Conservation (phyloP, 2,797 vertebrate species). For the Enteromius viviparus region DNA sequence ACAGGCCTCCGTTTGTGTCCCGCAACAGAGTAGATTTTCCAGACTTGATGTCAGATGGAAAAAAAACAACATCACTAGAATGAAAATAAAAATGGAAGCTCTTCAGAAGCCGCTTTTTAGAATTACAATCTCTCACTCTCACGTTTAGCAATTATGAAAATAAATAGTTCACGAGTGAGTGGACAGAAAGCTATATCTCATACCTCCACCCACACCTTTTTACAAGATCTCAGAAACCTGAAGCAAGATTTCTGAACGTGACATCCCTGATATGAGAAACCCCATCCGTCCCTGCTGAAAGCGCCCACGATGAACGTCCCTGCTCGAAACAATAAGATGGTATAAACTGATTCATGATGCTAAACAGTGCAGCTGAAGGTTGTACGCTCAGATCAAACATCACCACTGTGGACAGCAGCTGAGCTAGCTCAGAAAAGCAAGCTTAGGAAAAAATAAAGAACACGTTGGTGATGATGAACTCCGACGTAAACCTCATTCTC, state of each 20-base stretch:
- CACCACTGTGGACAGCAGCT: slow-evolving; percentile 30
- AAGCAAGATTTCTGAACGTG: slow-evolving; percentile 42
- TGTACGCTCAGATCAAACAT: not conserved
- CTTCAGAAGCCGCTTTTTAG: slow-evolving; percentile 44
- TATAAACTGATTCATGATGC: not conserved
- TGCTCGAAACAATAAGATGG: not conserved
- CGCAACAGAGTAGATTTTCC: slow-evolving; percentile 49
- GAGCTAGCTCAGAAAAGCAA: slow-evolving; percentile 38
- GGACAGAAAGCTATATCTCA: slow-evolving; percentile 46
- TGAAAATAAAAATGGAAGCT: slow-evolving; percentile 49
- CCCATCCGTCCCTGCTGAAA: not conserved
- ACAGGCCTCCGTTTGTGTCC: slow-evolving; percentile 55
- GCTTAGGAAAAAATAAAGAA: slow-evolving; percentile 16
- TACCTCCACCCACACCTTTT: not conserved
- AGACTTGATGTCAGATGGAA: not conserved
- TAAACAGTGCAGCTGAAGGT: not conserved
- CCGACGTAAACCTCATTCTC: not conserved
- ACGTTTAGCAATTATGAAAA: slow-evolving; percentile 51
- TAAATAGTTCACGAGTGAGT: slow-evolving; percentile 62
- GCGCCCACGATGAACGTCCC: not conserved
- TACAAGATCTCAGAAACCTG: slow-evolving; percentile 44
- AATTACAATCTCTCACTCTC: slow-evolving; percentile 32
- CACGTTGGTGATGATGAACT: slow-evolving; percentile 2
- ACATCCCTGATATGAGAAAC: slow-evolving; percentile 60
- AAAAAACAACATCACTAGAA: not conserved